These are phyloP conservation scores for Hiodon alosoides DNA, from an alignment of 2,113 vertebrate species.

Conservation along the genomic window DNA sequence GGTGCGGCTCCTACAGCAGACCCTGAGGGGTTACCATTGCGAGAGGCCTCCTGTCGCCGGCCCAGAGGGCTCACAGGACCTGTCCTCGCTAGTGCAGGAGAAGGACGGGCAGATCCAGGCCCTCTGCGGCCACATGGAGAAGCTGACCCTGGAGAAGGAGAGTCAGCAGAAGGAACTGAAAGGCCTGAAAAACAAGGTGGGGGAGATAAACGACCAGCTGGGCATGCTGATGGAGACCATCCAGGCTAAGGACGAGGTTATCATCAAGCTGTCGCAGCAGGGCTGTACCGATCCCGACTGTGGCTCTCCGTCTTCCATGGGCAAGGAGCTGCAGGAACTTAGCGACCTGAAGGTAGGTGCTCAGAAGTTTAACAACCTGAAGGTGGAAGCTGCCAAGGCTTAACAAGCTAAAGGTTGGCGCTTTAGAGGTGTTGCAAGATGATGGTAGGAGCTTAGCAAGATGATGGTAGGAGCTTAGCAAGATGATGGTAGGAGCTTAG, in stretches of 20 bases:
- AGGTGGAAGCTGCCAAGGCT: too few species aligned
- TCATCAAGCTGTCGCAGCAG: conserved; percentile 83
- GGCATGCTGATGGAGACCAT: conserved; percentile 96
- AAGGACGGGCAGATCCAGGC: conserved; percentile 77
- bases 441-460: too few species aligned
- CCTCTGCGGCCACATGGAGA: conserved; percentile 81
- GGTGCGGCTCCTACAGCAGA: conserved; percentile 90
- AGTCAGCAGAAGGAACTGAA: conserved; percentile 77
- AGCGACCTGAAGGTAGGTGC: conserved; percentile 75
- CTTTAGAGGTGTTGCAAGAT: too few species aligned
- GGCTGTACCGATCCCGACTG: conserved; percentile 35
- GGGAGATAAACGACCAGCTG: conserved; percentile 82
- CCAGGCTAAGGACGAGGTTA: conserved; percentile 93
- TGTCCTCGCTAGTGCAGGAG: conserved; percentile 62
- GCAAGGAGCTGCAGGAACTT: conserved; percentile 75
- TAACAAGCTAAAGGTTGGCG: too few species aligned
- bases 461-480: too few species aligned
- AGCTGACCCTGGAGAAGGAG: conserved; percentile 76
- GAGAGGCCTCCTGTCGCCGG: conserved; percentile 57
- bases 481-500: too few species aligned
- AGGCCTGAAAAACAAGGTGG: conserved; percentile 76
- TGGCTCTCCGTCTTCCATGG: conserved; percentile 18
- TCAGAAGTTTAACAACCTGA: too few species aligned
- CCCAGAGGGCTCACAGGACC: conserved; percentile 50
- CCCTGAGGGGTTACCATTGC: conserved; percentile 80